Evolutionary conservation across 2,113 vertebrate genomes (phyloP).

Genomic region (Oplegnathus fasciatus): DNA sequence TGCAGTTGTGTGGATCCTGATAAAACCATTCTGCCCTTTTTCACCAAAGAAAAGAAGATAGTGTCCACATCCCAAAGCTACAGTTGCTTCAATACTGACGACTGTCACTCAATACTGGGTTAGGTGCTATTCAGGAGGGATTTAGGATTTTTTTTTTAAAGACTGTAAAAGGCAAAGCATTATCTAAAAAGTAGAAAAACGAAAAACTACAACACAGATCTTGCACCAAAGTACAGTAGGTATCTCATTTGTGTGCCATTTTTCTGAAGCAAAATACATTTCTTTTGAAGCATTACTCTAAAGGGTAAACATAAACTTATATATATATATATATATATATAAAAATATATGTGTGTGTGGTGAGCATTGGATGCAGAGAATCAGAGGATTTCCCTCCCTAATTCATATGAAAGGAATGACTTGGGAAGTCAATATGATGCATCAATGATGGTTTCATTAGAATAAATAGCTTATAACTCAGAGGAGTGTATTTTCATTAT

Average conservation of each 20-base stretch:
- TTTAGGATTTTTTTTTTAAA: neutral
- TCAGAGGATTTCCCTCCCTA: neutral
- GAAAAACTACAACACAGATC: neutral
- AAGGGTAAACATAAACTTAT: neutral
- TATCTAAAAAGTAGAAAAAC: neutral
- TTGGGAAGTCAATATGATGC: neutral
- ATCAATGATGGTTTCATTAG: conserved; percentile 26
- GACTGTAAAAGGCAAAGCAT: conserved; percentile 1
- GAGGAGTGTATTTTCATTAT: conserved; percentile 52
- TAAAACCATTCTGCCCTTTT: conserved; percentile 64
- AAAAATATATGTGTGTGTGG: neutral
- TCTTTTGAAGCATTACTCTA: neutral
- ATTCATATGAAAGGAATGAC: neutral
- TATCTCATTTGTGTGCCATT: conserved; percentile 5
- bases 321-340: neutral
- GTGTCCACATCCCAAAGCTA: conserved; percentile 23
- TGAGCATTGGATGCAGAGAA: neutral
- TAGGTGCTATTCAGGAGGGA: neutral
- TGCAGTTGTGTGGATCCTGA: conserved; percentile 39
- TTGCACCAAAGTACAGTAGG: neutral
- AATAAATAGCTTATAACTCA: conserved; percentile 18
- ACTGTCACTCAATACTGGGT: conserved; percentile 28
- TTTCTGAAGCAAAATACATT: neutral
- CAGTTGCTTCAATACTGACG: neutral
- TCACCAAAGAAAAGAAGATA: conserved; percentile 51